A percentile compares a stretch with the other conserved stretches of the same genome.
phyloP scores from a whole-genome alignment of 2,113 vertebrate species.

The Ornithorhynchus anatinus region DNA sequence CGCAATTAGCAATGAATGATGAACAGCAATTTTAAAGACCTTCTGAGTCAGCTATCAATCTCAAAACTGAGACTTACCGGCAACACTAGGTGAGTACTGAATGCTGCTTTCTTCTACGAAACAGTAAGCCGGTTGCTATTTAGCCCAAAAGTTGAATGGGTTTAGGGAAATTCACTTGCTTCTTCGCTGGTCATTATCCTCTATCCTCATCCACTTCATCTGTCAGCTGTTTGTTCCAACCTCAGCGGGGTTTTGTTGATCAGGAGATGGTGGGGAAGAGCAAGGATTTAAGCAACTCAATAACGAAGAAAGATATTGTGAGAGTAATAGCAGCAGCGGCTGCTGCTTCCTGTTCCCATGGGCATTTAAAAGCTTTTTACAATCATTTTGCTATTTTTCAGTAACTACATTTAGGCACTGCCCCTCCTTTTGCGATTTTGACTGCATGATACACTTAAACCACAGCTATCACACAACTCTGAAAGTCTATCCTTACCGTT shows the following conservation, averaged over 20 bases:
- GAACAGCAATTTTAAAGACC: not conserved
- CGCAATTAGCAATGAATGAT: too few relatives aligned
- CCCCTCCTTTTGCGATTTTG: slow-evolving; percentile 53
- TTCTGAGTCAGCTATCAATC: not conserved
- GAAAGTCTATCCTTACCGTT: too few relatives aligned
- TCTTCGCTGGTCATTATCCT: too few relatives aligned
- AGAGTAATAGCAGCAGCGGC: slow-evolving; percentile 54
- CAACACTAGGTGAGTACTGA: not conserved
- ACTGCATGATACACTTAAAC: too few relatives aligned
- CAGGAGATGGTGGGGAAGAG: slow-evolving; percentile 30
- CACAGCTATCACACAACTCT: too few relatives aligned
- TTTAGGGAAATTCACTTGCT: not conserved
- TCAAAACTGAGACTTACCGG: slow-evolving; percentile 36
- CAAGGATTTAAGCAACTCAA: slow-evolving; percentile 33
- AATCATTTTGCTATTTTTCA: slow-evolving; percentile 70
- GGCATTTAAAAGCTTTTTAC: slow-evolving; percentile 73
- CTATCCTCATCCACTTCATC: slow-evolving; percentile 32
- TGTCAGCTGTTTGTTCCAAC: slow-evolving; percentile 2
- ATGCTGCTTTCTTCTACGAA: not conserved
- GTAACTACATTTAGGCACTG: slow-evolving; percentile 66
- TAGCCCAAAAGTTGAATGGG: not conserved
- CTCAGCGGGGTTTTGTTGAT: slow-evolving; percentile 31
- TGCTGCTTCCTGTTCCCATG: slow-evolving; percentile 68
- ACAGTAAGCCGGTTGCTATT: not conserved
- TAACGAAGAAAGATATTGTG: slow-evolving; percentile 48